Evolutionary conservation across 1,140 invertebrate species (phyloP).

Genomic region (Scaptomyza hsui): DNA sequence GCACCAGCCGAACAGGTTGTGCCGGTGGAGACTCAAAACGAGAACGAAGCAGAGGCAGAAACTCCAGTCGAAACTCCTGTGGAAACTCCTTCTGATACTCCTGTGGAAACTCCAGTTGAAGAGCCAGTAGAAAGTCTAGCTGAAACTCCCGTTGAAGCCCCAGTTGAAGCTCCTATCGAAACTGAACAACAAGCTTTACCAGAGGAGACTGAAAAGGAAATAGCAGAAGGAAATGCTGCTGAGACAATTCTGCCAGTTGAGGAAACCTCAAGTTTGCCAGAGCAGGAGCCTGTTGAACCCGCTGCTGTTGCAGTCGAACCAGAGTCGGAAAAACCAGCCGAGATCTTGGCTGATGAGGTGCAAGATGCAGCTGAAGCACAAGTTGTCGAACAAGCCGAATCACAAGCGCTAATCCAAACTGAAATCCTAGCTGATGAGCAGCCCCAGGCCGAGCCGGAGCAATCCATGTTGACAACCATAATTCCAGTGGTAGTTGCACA

Average conservation of each 20-base stretch:
- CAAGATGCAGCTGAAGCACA: neutral
- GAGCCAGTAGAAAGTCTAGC: neutral
- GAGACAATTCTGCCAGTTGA: conserved; percentile 16
- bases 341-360: conserved; percentile 9
- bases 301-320: neutral
- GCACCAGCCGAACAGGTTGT: neutral
- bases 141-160: neutral
- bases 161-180: conserved; percentile 1
- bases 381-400: neutral
- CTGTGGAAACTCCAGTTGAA: neutral
- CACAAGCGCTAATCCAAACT: neutral
- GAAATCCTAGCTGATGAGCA: conserved; percentile 17
- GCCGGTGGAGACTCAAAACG: neutral
- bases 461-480: conserved; percentile 71
- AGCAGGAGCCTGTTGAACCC: neutral
- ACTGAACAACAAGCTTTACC: neutral
- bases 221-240: conserved; percentile 17
- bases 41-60: neutral
- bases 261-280: neutral
- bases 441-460: conserved; percentile 18
- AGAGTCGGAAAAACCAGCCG: neutral
- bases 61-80: neutral
- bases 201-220: conserved; percentile 13
- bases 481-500: conserved; percentile 55
- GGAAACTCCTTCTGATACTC: neutral